Evolutionary conservation across 2,888 invertebrate genomes (phyloP).

Genomic region (Apotomis capreana): DNA sequence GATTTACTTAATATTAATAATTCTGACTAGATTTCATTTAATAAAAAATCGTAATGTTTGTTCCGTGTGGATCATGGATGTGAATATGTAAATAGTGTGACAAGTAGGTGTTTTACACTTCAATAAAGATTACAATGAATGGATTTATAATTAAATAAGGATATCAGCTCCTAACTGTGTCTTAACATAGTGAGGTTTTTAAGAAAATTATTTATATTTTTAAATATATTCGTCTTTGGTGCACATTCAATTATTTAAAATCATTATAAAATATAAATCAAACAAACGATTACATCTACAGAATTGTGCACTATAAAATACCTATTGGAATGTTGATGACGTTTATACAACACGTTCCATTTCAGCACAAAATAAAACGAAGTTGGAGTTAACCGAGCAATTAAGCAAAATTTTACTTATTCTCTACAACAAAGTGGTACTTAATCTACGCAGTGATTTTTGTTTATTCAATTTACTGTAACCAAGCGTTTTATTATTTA

Average conservation of each 20-base stretch:
- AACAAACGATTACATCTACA: background rate
- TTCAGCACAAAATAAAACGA: background rate
- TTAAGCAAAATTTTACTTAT: background rate
- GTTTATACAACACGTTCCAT: slow-evolving; percentile 35
- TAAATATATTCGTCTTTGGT: too few relatives aligned
- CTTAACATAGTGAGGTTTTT: too few relatives aligned
- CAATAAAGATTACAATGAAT: too few relatives aligned
- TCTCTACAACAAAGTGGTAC: background rate
- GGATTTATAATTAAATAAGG: too few relatives aligned
- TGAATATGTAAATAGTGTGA: background rate
- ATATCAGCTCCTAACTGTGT: too few relatives aligned
- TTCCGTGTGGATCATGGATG: background rate
- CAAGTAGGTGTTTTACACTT: slow-evolving; percentile 20
- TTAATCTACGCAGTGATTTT: too few relatives aligned
- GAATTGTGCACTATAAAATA: slow-evolving; percentile 14
- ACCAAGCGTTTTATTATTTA: too few relatives aligned
- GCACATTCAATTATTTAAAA: too few relatives aligned
- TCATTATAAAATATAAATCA: background rate
- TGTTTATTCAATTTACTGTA: too few relatives aligned
- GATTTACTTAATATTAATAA: background rate
- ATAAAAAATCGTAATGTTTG: slow-evolving; percentile 2
- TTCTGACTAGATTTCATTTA: background rate
- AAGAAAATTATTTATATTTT: too few relatives aligned
- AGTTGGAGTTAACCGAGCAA: background rate
- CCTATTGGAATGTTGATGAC: slow-evolving; percentile 33